These are phyloP conservation scores for Cyprinodon diabolis DNA, from an alignment of 2,797 vertebrate species.

Conservation along the genomic window DNA sequence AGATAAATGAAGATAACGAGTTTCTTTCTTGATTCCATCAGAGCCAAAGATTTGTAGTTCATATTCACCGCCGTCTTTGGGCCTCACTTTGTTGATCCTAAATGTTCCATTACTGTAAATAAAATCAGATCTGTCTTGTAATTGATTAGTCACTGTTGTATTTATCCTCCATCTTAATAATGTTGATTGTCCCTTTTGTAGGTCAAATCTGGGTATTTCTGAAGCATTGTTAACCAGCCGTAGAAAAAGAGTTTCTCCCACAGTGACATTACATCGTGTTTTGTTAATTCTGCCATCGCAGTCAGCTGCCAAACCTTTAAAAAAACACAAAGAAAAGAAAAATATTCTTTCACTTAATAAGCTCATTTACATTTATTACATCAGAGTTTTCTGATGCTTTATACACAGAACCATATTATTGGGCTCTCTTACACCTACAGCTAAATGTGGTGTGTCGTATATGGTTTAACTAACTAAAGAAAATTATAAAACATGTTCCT, in stretches of 20 bases:
- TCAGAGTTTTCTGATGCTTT: neutral
- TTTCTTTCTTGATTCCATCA: rapidly evolving
- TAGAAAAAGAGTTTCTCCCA: too few relatives aligned
- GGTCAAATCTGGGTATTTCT: rapidly evolving
- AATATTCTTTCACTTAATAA: neutral
- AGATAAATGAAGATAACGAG: neutral
- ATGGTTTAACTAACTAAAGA: neutral
- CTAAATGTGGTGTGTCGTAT: neutral
- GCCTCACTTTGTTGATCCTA: conserved; percentile 26
- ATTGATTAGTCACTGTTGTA: rapidly evolving
- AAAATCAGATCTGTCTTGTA: conserved; percentile 16
- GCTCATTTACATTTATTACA: neutral
- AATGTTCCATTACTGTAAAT: conserved; percentile 33
- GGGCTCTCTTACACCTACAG: neutral
- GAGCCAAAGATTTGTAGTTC: rapidly evolving
- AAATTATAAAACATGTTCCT: neutral
- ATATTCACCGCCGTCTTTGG: conserved; percentile 41
- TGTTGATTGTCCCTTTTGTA: rapidly evolving
- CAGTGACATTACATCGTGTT: too few relatives aligned
- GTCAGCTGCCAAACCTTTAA: neutral
- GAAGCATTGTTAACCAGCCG: neutral
- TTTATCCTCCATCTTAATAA: rapidly evolving
- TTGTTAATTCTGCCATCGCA: too few relatives aligned
- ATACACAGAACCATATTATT: neutral
- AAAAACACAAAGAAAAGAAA: neutral